Base-by-base conservation (phyloP, 1,140 invertebrate species). In the Ectropis grisescens region DNA sequence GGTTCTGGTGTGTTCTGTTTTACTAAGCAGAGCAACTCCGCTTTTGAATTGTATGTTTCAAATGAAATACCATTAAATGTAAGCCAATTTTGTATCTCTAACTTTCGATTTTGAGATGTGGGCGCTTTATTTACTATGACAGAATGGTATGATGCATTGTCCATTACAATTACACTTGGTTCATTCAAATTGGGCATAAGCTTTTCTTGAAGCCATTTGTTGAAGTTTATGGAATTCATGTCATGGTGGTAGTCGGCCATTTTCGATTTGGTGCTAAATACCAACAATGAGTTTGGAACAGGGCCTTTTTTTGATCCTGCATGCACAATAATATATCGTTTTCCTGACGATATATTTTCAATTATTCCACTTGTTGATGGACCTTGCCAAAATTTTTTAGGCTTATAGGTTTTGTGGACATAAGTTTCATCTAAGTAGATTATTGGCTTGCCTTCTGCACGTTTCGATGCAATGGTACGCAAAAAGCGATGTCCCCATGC, bases 371-470 rank as follows among this genome's bases (percentile, higher is more conserved):
- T 46, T 19, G 31, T 41, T 7, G 41, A 46, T 10, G 30, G 41
- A 9, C 45, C 48, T 37, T 52, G 48, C 42, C 40, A 52, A 8
- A 34, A 47, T 13, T 46, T 46, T 28, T 52, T 57, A 2, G 33
- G 11, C 11, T 47, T 52, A 15, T 47, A 52, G 12, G 30, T 47
- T 32, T 46, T 11, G 23, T 49, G 53, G 6, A 50, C 24, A 37
- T 53, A 53, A 13, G 43, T 49, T n/a, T 47, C 49, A 41, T 53
- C 39, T 12, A 52, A 28, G 22, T 50, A 44, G 7, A 57, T 27
- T 14, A 51, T 47, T 15, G 10, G 27, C 15, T 48, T 48, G 11
- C 41, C 44, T 41, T 56, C 38, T 37, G 16, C 13, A 1, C 43
- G 27, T 34, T 53, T 47, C 33, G 15, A 6, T 36, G 10, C 22